Evolutionary conservation across 2,888 invertebrate genomes (phyloP), one percentile per base, ranked within the genome.

Genomic region (Leptinotarsa peninsularis): DNA sequence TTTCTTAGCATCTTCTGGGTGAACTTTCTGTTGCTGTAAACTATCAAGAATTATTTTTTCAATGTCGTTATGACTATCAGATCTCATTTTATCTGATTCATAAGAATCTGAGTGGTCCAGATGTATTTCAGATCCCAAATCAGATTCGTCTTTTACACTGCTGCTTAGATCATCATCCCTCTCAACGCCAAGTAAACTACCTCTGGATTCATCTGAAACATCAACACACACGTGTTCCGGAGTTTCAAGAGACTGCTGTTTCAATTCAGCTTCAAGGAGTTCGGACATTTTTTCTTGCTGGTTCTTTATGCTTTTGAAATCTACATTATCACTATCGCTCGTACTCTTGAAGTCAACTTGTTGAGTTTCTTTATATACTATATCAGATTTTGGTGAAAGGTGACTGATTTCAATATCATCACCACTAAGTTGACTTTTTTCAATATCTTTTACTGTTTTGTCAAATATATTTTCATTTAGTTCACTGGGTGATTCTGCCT

Each of bases 1-100:
- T 74, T 87, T 85, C 83, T 89, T 87, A 0, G 90, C 91, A 82
- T 91, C 90, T 69, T 89, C 89, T 21, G 89, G 88, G 66, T 89
- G 88, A 50, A 89, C 88, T 82, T 87, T 87, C 81, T 88, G 88
- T 43, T 87, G 86, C 21, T 88, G 86, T 49, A 88, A 83, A 78
- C 88, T 88, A 77, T 89, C 88, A 49, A 88, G 78, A 50, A 87
- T 88, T 15, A 87, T 85, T 78, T 85, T 86, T 82, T 89, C 87
- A 17, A 89, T 88, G 75, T 88, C 87, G 52, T 85, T 86, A 69
- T 88, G 86, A 81, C 88, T 87, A 78, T 88, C 87, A 33, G 87
- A 88, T 81, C 85, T 85, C 14, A 85, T 82, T 74, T 86, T 84
- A 77, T 88, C 88, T 13, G 88, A 88, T 27, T 85, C 80, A 67